Base-by-base conservation (phyloP, 2,113 vertebrate species). In the Oxyura jamaicensis region DNA sequence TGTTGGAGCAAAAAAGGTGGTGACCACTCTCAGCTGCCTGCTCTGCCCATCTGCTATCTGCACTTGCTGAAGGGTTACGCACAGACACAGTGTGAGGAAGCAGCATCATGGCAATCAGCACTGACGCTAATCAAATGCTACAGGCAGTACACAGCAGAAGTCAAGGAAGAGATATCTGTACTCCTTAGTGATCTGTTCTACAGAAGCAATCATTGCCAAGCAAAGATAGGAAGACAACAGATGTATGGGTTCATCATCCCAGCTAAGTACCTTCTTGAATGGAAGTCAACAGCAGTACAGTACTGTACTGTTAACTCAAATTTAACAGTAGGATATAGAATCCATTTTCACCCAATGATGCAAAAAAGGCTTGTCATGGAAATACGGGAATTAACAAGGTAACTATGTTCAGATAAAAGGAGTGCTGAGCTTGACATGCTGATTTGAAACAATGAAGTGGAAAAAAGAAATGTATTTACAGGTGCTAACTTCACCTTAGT, bases 391-490 rank as follows among this genome's bases (percentile, higher is more conserved):
- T 87, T 77, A 92, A 63, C 26, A 82, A 63, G 44, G 58, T 66
- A 26, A 83, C 33, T 88, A 41, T 13, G 22, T 79, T 89, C 50
- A 67, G 67, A 86, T 63, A 80, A 77, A 62, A 76, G 65, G 44
- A 83, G 2, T 60, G 55, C 36, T 74, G 46, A 90, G 29, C 60
- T 81, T 93, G 76, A 93, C 29, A n/a, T 56, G 68, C 22, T 55
- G 74, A 50, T n/a, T 78, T 46, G 83, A 83, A 85, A 90, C 71
- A 91, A 1, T 83, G 44, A 87, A 19, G 23, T 50, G 41, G 39
- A 80, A 90, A 78, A 81, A 88, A 94, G 39, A 85, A 83, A 22
- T 18, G 33, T 67, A 65, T 90, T 88, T 93, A 83, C 9, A 83
- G 88, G 94, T 86, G 36, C 36, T 83, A 88, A 88, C 59, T 90